Percentiles rank a stretch among this genome's conserved stretches.
Evolutionary conservation across 2,888 invertebrate species (phyloP).

Genomic region (Hirudinaria manillensis): DNA sequence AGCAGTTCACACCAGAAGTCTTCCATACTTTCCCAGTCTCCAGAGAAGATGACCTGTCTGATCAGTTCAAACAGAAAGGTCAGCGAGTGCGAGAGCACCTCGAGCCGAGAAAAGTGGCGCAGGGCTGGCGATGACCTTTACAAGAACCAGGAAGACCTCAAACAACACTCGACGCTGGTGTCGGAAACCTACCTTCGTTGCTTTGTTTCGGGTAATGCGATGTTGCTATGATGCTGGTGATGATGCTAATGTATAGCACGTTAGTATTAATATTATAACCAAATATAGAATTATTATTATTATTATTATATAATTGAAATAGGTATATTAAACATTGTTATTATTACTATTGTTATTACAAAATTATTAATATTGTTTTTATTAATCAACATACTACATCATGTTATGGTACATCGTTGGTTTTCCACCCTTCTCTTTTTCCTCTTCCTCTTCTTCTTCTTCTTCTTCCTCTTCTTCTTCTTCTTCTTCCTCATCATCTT

Average conservation of each 20-base stretch:
- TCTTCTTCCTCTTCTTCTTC: not conserved
- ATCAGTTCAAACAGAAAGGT: slow-evolving; percentile 7
- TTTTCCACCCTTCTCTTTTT: too few relatives aligned
- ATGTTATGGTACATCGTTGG: too few relatives aligned
- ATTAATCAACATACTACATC: too few relatives aligned
- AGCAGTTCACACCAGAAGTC: slow-evolving; percentile 23
- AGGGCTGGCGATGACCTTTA: slow-evolving; percentile 32
- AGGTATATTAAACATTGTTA: too few relatives aligned
- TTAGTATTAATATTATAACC: too few relatives aligned
- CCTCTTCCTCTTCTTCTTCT: not conserved
- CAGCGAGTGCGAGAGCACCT: slow-evolving; percentile 30
- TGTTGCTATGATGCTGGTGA: not conserved
- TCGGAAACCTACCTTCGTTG: slow-evolving; percentile 62
- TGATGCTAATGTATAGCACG: too few relatives aligned
- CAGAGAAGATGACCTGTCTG: slow-evolving; percentile 16
- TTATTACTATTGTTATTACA: too few relatives aligned
- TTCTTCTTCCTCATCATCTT: not conserved
- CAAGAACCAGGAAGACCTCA: slow-evolving; percentile 51
- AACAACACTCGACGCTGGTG: slow-evolving; percentile 60
- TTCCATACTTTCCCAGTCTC: slow-evolving; percentile 15
- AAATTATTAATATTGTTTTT: too few relatives aligned
- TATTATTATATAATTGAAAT: too few relatives aligned
- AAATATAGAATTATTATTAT: too few relatives aligned
- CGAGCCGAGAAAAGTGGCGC: slow-evolving; percentile 25
- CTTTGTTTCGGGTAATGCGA: slow-evolving; percentile 57